These are phyloP conservation scores for Diphyllodes magnificus DNA, from an alignment of 2,113 vertebrate species.

Conservation along the genomic window DNA sequence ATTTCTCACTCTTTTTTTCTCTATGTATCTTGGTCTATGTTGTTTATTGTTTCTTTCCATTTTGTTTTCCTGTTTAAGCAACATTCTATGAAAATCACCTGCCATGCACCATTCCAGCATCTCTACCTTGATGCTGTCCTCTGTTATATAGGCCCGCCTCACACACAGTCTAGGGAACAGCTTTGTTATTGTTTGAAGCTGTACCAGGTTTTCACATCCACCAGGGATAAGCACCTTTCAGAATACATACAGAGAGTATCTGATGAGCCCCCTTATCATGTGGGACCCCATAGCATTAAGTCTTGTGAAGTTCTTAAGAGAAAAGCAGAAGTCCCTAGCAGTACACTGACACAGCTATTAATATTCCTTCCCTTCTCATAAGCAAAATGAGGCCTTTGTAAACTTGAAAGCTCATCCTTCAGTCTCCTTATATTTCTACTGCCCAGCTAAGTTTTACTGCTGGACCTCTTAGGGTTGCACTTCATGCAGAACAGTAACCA, in stretches of 20 bases:
- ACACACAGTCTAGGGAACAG: not conserved
- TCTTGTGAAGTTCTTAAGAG: not conserved
- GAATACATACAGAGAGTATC: not conserved
- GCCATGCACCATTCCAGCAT: not conserved
- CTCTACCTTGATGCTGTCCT: not conserved
- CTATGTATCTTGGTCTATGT: not conserved
- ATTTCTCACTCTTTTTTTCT: not conserved
- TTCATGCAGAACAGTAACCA: not conserved
- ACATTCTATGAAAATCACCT: not conserved
- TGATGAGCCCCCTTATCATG: not conserved
- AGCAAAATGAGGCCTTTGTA: not conserved
- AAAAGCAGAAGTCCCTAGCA: not conserved
- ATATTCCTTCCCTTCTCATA: not conserved
- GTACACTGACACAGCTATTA: not conserved
- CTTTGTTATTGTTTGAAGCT: not conserved
- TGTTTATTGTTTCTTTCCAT: not conserved
- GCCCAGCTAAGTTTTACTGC: not conserved
- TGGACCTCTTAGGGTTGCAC: not conserved
- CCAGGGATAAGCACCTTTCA: not conserved
- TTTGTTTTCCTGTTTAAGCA: not conserved
- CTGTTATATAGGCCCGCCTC: not conserved
- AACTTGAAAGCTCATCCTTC: not conserved
- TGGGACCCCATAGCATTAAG: not conserved
- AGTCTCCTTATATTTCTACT: not conserved
- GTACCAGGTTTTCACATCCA: not conserved